Conservation (phyloP, 2,113 vertebrate genomes). For the Amblyornis subalaris region DNA sequence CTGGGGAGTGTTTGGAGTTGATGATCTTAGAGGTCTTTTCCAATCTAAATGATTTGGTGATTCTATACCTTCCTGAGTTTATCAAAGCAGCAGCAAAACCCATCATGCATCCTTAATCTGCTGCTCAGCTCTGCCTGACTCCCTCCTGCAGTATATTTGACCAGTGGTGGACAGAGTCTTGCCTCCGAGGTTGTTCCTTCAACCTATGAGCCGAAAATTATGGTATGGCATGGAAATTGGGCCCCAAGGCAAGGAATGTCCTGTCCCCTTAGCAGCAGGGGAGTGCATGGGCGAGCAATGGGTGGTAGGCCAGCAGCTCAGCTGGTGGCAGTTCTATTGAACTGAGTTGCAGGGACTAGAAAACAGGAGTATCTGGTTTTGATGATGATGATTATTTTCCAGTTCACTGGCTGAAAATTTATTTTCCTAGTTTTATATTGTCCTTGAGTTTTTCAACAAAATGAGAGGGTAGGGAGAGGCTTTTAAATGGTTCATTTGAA, state of each 20-base stretch:
- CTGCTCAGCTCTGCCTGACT: not conserved
- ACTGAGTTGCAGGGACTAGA: not conserved
- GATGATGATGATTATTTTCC: not conserved
- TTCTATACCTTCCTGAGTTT: not conserved
- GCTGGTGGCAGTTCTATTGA: not conserved
- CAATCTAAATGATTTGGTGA: not conserved
- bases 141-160: not conserved
- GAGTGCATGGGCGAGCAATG: not conserved
- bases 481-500: slow-evolving; percentile 13
- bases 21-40: not conserved
- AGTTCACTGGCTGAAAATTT: not conserved
- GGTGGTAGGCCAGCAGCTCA: not conserved
- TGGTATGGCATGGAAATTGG: not conserved
- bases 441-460: not conserved
- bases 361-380: not conserved
- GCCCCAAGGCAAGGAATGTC: not conserved
- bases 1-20: fast-evolving
- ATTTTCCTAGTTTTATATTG: not conserved
- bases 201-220: not conserved
- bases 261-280: not conserved
- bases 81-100: not conserved
- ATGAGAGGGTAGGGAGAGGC: not conserved
- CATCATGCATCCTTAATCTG: not conserved
- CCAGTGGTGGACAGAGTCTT: not conserved
- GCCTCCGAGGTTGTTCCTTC: not conserved